Evolutionary conservation across 2,113 vertebrate species (phyloP).

Genomic region (Corydoras sp.): DNA sequence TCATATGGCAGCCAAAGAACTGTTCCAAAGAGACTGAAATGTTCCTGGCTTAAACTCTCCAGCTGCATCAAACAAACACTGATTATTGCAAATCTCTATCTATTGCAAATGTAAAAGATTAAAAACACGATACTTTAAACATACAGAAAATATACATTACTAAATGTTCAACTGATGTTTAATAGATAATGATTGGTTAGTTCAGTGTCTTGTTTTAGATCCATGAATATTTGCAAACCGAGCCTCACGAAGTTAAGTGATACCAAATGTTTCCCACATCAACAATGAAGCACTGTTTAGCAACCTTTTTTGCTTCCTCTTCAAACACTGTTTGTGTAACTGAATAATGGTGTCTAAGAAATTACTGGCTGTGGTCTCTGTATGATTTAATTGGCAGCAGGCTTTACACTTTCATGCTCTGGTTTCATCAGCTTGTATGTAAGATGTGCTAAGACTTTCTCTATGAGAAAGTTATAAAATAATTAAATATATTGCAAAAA

Average conservation of each 20-base stretch:
- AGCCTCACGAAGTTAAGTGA: conserved; percentile 51
- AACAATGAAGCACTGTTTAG: conserved; percentile 64
- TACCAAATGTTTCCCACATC: conserved; percentile 58
- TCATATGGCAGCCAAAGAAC: too few relatives aligned
- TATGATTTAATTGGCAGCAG: neutral
- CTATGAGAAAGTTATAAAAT: neutral
- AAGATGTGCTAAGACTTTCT: too few relatives aligned
- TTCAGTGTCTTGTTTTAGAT: conserved; percentile 13
- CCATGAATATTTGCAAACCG: conserved; percentile 21
- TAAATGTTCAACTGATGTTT: too few relatives aligned
- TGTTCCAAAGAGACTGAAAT: too few relatives aligned
- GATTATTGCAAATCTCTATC: too few relatives aligned
- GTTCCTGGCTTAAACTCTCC: too few relatives aligned
- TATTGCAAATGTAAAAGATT: too few relatives aligned
- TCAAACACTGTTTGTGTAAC: neutral
- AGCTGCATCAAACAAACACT: too few relatives aligned
- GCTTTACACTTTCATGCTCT: neutral
- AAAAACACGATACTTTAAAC: too few relatives aligned
- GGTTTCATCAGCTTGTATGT: neutral
- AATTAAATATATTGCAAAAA: neutral
- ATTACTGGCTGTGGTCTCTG: conserved; percentile 1
- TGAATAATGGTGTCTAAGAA: conserved; percentile 20
- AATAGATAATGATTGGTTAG: neutral
- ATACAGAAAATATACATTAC: too few relatives aligned
- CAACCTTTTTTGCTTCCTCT: conserved; percentile 18